Percentiles rank a stretch among this genome's conserved stretches.
Conservation (phyloP, 2,113 vertebrate genomes). For the Oreocharis arfaki region DNA sequence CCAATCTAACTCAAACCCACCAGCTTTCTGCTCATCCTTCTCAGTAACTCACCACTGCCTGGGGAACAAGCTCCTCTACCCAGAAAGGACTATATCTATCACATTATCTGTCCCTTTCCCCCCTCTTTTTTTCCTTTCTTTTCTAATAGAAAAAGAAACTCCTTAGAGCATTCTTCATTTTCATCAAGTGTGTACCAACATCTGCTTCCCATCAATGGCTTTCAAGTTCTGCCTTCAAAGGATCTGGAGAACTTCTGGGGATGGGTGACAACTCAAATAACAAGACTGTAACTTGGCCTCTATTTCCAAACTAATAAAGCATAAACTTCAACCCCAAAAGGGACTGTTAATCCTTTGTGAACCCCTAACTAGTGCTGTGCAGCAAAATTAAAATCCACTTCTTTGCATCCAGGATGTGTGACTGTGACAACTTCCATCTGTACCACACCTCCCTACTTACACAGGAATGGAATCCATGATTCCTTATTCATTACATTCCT, state of each 20-base stretch:
- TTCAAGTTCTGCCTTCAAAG: background rate
- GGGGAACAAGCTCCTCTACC: background rate
- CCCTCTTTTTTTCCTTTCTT: background rate
- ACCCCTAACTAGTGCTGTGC: background rate
- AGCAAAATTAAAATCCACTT: background rate
- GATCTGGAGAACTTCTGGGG: slow-evolving; percentile 16
- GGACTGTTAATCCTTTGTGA: background rate
- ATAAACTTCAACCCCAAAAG: background rate
- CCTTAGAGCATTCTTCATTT: background rate
- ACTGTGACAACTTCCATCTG: background rate
- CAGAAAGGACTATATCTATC: background rate
- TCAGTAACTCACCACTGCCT: background rate
- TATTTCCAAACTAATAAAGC: background rate
- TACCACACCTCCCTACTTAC: accelerated
- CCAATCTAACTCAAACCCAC: background rate
- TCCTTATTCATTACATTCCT: background rate
- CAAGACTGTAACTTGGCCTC: slow-evolving; percentile 7
- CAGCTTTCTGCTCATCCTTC: background rate
- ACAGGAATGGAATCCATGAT: background rate
- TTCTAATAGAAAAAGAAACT: background rate
- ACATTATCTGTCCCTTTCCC: background rate
- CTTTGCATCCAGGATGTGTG: background rate
- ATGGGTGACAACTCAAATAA: background rate
- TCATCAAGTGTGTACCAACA: background rate
- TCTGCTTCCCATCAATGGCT: slow-evolving; percentile 34